Percentiles rank a stretch among this genome's conserved stretches.
Conservation (phyloP, 2,113 vertebrate genomes). For the Rhea americana region DNA sequence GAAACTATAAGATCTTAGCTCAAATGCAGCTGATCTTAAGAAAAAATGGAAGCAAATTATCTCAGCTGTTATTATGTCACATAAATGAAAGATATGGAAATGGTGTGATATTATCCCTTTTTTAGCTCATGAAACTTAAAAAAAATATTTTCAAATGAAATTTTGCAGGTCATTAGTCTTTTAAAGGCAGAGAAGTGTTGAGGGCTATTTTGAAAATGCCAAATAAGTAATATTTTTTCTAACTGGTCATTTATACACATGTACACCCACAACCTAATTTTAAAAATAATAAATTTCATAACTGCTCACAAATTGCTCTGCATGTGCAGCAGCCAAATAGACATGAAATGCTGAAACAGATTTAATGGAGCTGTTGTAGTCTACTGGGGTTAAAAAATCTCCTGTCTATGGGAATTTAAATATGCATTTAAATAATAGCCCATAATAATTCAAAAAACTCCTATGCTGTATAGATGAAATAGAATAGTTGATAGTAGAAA, state of each 20-base stretch:
- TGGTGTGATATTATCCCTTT: background rate
- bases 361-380: slow-evolving; percentile 55
- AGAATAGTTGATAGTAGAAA: slow-evolving; percentile 7
- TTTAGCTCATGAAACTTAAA: background rate
- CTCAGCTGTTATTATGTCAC: background rate
- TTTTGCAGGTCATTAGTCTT: slow-evolving; percentile 18
- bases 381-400: slow-evolving; percentile 61
- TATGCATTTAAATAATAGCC: slow-evolving; percentile 60
- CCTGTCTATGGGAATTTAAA: slow-evolving; percentile 58
- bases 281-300: slow-evolving; percentile 43
- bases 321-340: slow-evolving; percentile 40
- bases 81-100: background rate
- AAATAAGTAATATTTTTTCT: background rate
- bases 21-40: background rate
- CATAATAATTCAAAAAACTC: slow-evolving; percentile 51
- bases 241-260: background rate
- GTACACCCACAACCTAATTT: slow-evolving; percentile 7
- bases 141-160: background rate
- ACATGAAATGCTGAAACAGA: slow-evolving; percentile 34
- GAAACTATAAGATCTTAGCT: background rate
- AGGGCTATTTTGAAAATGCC: slow-evolving; percentile 19
- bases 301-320: slow-evolving; percentile 18
- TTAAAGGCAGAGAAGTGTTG: slow-evolving; percentile 1
- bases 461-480: background rate
- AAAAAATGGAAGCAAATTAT: background rate